Percentiles rank a stretch among this genome's conserved stretches.
phyloP scores from a whole-genome alignment of 2,797 vertebrate species.

The Todus mexicanus region DNA sequence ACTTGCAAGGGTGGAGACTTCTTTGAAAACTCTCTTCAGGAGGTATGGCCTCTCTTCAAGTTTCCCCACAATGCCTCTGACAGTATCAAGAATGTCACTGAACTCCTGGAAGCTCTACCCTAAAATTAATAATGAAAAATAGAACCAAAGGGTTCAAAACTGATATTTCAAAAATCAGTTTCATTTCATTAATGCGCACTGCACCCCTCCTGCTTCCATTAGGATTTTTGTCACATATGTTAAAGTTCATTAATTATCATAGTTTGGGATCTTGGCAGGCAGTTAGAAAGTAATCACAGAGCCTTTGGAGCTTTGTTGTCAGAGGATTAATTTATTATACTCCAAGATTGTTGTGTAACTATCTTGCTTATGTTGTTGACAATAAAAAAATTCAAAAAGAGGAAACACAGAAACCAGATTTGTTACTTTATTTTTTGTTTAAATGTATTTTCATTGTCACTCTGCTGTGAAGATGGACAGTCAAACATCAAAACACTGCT shows the following conservation, averaged over 20 bases:
- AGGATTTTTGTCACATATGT: not conserved
- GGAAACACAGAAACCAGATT: not conserved
- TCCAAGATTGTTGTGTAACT: not conserved
- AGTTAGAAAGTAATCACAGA: constrained; percentile 2
- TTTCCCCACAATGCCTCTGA: not conserved
- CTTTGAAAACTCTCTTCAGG: not conserved
- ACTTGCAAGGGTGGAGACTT: not conserved
- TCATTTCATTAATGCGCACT: not conserved
- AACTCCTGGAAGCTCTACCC: not conserved
- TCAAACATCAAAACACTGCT: not conserved
- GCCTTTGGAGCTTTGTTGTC: not conserved
- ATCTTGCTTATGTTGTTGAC: not conserved
- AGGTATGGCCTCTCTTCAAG: not conserved
- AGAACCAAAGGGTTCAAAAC: not conserved
- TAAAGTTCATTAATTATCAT: constrained; percentile 14
- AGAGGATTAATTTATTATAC: not conserved
- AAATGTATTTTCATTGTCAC: not conserved
- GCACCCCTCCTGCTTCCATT: not conserved
- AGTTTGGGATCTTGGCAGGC: not conserved
- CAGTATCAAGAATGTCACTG: not conserved
- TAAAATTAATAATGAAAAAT: not conserved
- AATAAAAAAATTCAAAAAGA: not conserved
- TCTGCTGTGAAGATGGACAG: not conserved
- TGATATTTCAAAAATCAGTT: not conserved
- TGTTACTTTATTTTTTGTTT: not conserved